Evolutionary conservation across 2,797 vertebrate species (phyloP).

Genomic region (Masticophis lateralis): DNA sequence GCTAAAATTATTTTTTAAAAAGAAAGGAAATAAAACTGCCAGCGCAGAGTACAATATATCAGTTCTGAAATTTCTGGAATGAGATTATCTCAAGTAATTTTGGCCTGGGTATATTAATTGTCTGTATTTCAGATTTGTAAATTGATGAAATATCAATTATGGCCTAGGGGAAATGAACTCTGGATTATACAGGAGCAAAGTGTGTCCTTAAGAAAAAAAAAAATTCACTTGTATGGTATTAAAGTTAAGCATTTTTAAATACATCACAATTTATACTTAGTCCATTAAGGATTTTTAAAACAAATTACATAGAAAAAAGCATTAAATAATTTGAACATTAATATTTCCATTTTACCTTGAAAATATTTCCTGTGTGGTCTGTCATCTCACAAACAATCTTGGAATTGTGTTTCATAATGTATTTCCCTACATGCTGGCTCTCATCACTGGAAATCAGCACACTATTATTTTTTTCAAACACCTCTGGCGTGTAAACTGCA

Average conservation of each 20-base stretch:
- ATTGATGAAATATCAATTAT: background rate
- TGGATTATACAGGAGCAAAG: background rate
- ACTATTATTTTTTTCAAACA: slow-evolving; percentile 11
- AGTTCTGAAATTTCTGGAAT: background rate
- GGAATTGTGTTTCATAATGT: slow-evolving; percentile 81
- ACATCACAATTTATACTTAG: background rate
- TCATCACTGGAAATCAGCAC: slow-evolving; percentile 35
- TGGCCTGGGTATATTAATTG: background rate
- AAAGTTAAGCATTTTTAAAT: background rate
- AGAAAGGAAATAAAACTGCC: background rate
- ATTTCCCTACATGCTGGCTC: slow-evolving; percentile 71
- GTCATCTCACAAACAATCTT: slow-evolving; percentile 77
- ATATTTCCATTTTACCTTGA: slow-evolving; percentile 76
- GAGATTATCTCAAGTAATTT: background rate
- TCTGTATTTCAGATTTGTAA: background rate
- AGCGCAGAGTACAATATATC: background rate
- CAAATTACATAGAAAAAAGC: background rate
- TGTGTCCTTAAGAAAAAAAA: background rate
- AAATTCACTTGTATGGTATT: background rate
- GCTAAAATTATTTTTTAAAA: background rate
- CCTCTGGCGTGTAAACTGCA: slow-evolving; percentile 74
- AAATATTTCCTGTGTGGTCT: slow-evolving; percentile 82
- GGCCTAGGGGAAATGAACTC: background rate
- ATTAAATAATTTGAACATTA: slow-evolving; percentile 8
- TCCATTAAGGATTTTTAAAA: background rate